Evolutionary conservation across 2,888 invertebrate genomes (phyloP), one percentile per base, ranked within the genome.

Genomic region (Machimus rusticus): DNA sequence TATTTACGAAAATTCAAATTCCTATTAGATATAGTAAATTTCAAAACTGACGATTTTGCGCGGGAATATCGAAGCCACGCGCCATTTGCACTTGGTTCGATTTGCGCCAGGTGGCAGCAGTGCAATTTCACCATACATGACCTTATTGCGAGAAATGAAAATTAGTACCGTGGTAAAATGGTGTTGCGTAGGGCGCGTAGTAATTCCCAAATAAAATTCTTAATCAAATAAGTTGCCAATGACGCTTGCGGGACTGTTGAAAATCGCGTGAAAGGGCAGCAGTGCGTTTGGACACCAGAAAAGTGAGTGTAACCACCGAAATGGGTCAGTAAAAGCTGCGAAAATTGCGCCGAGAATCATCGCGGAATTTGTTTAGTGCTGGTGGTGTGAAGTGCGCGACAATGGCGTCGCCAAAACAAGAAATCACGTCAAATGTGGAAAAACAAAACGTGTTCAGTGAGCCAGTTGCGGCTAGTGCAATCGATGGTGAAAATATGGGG

Each of bases 371-470:
- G 84, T 84, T 84, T 84, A 81, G 87, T 43, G 66, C 78, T 66
- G 43, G 34, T 74, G 51, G 79, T 87, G 79, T 34, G 34, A 34
- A 23, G 74, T 81, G 82, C 81, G 74, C 77, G 87, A 86, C 85
- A 86, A 87, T 87, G 87, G 87, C 87, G 87, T 87, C 87, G 77
- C 87, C 87, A 87, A 87, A 87, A 86, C 87, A 87, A 82, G 82
- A 87, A 82, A 82, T 55, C 76, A 76, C 77, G 76, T 84, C 84
- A 87, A 87, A 79, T 74, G 23, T 74, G 74, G 74, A 74, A 74
- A 86, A 86, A 86, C 74, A 77, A 51, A 77, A 86, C 55, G 55
- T 74, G 76, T 19, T 23, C 19, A 77, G 51, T 77, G 55, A 57
- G 9, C 34, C 37, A 34, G 16, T 55, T 14, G 55, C 34, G 55